Evolutionary conservation across 2,797 vertebrate genomes (phyloP), one percentile per base, ranked within the genome.

Genomic region (Siniperca obscura): DNA sequence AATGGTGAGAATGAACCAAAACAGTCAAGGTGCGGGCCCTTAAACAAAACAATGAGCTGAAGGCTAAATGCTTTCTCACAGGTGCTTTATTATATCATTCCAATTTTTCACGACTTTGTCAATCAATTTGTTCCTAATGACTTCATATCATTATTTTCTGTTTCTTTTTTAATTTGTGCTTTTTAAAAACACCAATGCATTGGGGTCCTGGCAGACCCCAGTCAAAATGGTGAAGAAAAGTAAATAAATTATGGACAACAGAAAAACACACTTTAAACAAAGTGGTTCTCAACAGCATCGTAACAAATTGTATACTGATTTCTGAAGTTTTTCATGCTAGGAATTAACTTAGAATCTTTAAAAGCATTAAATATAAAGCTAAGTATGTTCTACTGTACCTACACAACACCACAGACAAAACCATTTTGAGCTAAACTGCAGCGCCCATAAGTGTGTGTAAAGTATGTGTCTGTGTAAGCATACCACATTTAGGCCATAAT

Each of bases 401-500:
- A 34, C 27, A 70, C 48, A 34, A 57, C 30, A 62, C 21, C 19
- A 52, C 52, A 53, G 64, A 19, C 25, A 21, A 40, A 40, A 64
- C 14, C 34, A 40, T 48, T 2, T 56, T 30, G 74, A 73, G 73
- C 34, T 74, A n/a, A 34, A 36, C 42, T 30, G 44, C 13, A 22
- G 70, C 22, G 21, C 71, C 22, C 56, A 30, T 69, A 40, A 64
- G 14, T 57, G 70, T 81, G 74, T 53, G 65, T n/a, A 1, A 16
- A 10, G 65, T 65, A 11, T 77, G 60, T 48, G 82, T 56, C 22
- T 76, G 30, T 74, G 3, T 50, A 13, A 48, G 53, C 11, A 7
- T 38, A 48, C 65, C 74, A 84, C 81, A 89, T 86, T 80, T 86
- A 78, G 86, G 87, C 79, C 79, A 85, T 92, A 90, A 88, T 90